A percentile compares a stretch with the other conserved stretches of the same genome.
These are phyloP conservation scores for Metaphire vulgaris DNA, from an alignment of 1,140 invertebrate genomes.

Conservation along the genomic window DNA sequence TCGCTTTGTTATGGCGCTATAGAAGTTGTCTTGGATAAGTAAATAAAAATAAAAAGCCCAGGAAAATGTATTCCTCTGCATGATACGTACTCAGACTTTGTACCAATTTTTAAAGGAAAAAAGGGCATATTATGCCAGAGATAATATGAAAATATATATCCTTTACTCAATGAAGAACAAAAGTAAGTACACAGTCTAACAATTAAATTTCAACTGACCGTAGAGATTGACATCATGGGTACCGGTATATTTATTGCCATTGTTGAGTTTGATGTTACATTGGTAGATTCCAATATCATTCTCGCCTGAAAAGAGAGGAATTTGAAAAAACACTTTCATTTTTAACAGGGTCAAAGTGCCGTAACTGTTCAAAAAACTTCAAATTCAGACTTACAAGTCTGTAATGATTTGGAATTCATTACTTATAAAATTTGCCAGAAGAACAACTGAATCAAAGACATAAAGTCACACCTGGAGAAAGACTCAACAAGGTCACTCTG, in stretches of 20 bases:
- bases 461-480: not conserved
- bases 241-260: constrained; percentile 6
- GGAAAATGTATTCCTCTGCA: not conserved
- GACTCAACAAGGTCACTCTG: not conserved
- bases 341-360: not conserved
- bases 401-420: not conserved
- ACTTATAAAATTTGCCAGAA: not conserved
- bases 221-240: constrained; percentile 4
- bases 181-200: too few relatives aligned
- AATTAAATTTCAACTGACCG: constrained; percentile 17
- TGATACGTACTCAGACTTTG: not conserved
- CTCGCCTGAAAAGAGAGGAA: constrained; percentile 7
- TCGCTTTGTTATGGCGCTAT: too few relatives aligned
- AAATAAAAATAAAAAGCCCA: too few relatives aligned
- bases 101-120: not conserved
- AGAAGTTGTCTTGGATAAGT: too few relatives aligned
- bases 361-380: not conserved
- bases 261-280: constrained; percentile 9
- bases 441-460: not conserved
- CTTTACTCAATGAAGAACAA: not conserved
- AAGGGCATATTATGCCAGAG: not conserved
- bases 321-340: not conserved
- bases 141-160: not conserved
- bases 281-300: constrained; percentile 1
- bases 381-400: not conserved